phyloP scores from a whole-genome alignment of 2,888 invertebrate genomes.

The Endotricha flammealis region DNA sequence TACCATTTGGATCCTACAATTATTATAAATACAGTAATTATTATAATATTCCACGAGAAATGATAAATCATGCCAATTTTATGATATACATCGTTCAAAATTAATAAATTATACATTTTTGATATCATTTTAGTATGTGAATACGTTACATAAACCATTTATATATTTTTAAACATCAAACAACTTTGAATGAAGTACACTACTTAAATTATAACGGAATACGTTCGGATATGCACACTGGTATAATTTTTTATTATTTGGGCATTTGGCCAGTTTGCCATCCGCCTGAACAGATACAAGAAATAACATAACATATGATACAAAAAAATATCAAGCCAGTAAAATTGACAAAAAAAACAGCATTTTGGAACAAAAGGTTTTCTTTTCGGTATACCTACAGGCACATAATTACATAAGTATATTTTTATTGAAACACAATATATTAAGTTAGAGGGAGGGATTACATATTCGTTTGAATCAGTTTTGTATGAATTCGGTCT shows the following conservation, averaged over 20 bases:
- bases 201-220: constrained; percentile 19
- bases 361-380: too few relatives aligned
- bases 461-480: constrained; percentile 11
- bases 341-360: too few relatives aligned
- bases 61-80: constrained; percentile 28
- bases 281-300: too few relatives aligned
- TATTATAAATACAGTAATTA: constrained; percentile 47
- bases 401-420: too few relatives aligned
- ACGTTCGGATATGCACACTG: constrained; percentile 21
- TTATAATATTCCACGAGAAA: constrained; percentile 32
- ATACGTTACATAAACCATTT: constrained; percentile 19
- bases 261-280: too few relatives aligned
- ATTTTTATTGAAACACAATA: too few relatives aligned
- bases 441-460: too few relatives aligned
- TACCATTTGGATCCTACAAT: constrained; percentile 60
- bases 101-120: constrained; percentile 11
- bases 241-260: too few relatives aligned
- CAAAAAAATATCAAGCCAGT: too few relatives aligned
- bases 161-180: constrained; percentile 23
- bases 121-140: constrained; percentile 26
- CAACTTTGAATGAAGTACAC: constrained; percentile 25
- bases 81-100: constrained; percentile 3
- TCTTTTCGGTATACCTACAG: too few relatives aligned
- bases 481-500: constrained; percentile 9
- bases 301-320: too few relatives aligned